Base-by-base conservation (phyloP, 2,113 vertebrate species). In the Otolemur garnettii region DNA sequence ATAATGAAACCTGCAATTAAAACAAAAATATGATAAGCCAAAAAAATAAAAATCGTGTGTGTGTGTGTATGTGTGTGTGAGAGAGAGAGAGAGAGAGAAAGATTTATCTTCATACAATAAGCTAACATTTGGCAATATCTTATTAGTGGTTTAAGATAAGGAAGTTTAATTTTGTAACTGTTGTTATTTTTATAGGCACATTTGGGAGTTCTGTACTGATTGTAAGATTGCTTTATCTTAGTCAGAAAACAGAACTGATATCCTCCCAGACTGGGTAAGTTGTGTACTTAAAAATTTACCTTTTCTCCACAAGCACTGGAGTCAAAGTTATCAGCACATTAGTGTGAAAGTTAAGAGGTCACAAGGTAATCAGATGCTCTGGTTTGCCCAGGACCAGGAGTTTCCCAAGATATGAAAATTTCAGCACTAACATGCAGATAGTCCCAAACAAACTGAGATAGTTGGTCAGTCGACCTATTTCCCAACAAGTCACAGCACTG, bases 151-250 rank as follows among this genome's bases (percentile, higher is more conserved):
- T 93, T 84, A n/a, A 90, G 21, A 68, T 60, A 83, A 30, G 22
- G 35, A 95, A 93, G 30, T 86, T 92, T 86, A 94, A 87, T 97
- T 95, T 88, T 86, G 88, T 80, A 95, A 98, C 72, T 72, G 38
- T 59, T 95, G 30, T 79, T 75, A 85, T 93, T 94, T 87, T 96
- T 87, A 87, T 7, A 86, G 78, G 35, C 62, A 77, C 50, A 26
- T 71, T 83, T 93, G 74, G 72, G 45, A 91, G 71, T 75, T 92
- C 79, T 95, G 77, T 92, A 45, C 59, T 88, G 88, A 94, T 95
- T 72, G 22, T 64, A 88, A 91, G 86, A 94, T 90, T 75, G 64
- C 33, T 62, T 95, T 97, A 97, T 94, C 42, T n/a, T 79, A 57
- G 80, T 86, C 68, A 96, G 77, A 97, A 74, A 92, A 81, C 53